phyloP scores from a whole-genome alignment of 2,113 vertebrate species.

The Maccullochella peelii region DNA sequence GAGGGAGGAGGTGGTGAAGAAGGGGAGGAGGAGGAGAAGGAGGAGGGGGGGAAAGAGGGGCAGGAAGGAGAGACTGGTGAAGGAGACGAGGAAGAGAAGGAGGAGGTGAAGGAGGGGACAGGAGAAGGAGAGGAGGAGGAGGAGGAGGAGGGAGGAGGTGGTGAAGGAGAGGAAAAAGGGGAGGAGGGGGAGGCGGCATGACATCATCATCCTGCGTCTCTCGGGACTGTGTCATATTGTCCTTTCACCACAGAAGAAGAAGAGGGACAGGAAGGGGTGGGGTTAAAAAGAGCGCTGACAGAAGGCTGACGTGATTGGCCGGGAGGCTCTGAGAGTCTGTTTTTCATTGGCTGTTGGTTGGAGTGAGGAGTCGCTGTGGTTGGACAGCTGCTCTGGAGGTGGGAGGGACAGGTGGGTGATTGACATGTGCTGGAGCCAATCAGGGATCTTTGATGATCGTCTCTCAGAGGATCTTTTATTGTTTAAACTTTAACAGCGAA shows the following conservation, averaged over 20 bases:
- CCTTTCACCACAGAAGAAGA: slow-evolving; percentile 5
- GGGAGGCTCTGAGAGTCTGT: background rate
- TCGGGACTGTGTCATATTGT: slow-evolving; percentile 14
- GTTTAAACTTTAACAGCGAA: background rate
- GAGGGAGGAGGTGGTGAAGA: background rate
- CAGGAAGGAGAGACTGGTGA: background rate
- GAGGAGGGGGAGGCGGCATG: background rate
- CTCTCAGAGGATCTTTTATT: background rate
- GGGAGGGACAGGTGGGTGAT: background rate
- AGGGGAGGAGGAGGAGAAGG: background rate
- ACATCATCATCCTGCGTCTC: background rate
- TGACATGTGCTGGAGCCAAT: slow-evolving; percentile 34
- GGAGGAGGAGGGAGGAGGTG: background rate
- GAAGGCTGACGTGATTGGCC: slow-evolving; percentile 32
- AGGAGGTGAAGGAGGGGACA: background rate
- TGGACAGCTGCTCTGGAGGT: slow-evolving; percentile 19
- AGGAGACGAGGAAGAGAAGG: too few species aligned
- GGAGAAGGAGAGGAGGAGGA: background rate
- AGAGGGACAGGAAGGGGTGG: background rate
- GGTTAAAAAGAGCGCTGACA: background rate
- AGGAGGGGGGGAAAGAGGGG: background rate
- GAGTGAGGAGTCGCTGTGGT: background rate
- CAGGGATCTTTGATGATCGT: background rate
- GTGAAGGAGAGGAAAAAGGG: background rate
- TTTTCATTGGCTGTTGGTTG: background rate